Base-by-base conservation (phyloP, 2,888 invertebrate species). In the Aspidapion aeneum region DNA sequence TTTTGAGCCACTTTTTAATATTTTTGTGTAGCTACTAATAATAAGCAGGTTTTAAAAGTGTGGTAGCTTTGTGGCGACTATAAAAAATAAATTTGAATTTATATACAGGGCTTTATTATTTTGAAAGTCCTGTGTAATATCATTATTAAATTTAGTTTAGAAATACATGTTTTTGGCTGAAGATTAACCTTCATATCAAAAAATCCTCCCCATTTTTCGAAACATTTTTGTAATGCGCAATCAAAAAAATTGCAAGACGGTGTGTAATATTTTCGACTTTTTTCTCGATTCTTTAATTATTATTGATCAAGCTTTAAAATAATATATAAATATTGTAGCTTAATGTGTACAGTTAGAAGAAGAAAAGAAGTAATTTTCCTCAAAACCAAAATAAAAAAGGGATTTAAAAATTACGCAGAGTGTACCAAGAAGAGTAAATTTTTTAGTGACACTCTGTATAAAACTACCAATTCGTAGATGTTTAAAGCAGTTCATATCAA, bases 271-370 rank as follows among this genome's bases (percentile, higher is more conserved):
- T 21, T n/a, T 52, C 20, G 21, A 21, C 49, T 57, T 18, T 62
- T 55, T 55, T 58, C 19, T 21, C 48, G 54, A 22, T 58, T 35
- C 51, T 62, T 63, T 65, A 18, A 65, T 60, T 67, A 65, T 60
- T 61, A 66, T 51, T 52, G 63, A 64, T 67, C 67, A 65, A 63
- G 66, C 67, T 68, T 67, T 70, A 67, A 66, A 66, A 57, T 61
- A 64, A 61, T 63, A 60, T 63, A 67, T 68, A 69, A 62, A 68
- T 67, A 69, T 66, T 66, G 71, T 70, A 72, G 74, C 74, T 74
- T 72, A 69, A 69, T 73, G 73, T 75, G 75, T 74, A 77, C 74
- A 74, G 73, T 74, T 65, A 70, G 72, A 70, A 67, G 69, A 60
- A 57, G 60, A 62, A 48, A 60, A 35, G 18, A 57, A 52, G 51